Conservation (phyloP, 2,797 vertebrate species). For the Gadopsis bispinosus region DNA sequence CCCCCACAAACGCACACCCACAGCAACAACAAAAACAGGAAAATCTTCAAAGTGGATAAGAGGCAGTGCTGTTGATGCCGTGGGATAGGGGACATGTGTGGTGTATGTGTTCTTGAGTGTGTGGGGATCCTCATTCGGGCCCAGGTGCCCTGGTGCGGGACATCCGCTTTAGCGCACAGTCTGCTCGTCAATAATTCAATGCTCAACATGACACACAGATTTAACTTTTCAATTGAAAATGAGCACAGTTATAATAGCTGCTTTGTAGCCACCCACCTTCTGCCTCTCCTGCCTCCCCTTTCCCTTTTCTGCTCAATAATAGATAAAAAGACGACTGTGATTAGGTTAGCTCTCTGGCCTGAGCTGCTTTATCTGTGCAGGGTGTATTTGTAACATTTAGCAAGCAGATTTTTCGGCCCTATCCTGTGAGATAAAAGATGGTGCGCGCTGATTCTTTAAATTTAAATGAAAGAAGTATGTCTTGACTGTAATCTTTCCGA, state of each 20-base stretch:
- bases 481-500: conserved; percentile 41
- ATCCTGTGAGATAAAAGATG: conserved; percentile 30
- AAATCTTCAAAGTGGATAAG: conserved; percentile 38
- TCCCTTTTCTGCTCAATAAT: conserved; percentile 50
- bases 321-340: conserved; percentile 53
- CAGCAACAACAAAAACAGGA: conserved; percentile 9
- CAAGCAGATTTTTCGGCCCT: conserved; percentile 3
- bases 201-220: conserved; percentile 51
- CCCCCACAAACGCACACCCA: background rate
- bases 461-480: conserved; percentile 39
- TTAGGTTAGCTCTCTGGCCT: conserved; percentile 19
- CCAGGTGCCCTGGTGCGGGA: conserved; percentile 16
- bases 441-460: conserved; percentile 14
- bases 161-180: conserved; percentile 29
- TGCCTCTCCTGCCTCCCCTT: background rate
- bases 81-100: background rate
- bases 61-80: conserved; percentile 30
- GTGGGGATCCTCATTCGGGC: conserved; percentile 3
- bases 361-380: conserved; percentile 15
- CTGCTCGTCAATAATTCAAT: conserved; percentile 66
- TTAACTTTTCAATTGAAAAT: conserved; percentile 55
- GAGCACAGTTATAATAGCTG: conserved; percentile 36
- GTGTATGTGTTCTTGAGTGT: background rate
- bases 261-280: conserved; percentile 23
- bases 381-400: conserved; percentile 31